phyloP scores from a whole-genome alignment of 2,888 invertebrate species.

The Perizoma affinitatum region DNA sequence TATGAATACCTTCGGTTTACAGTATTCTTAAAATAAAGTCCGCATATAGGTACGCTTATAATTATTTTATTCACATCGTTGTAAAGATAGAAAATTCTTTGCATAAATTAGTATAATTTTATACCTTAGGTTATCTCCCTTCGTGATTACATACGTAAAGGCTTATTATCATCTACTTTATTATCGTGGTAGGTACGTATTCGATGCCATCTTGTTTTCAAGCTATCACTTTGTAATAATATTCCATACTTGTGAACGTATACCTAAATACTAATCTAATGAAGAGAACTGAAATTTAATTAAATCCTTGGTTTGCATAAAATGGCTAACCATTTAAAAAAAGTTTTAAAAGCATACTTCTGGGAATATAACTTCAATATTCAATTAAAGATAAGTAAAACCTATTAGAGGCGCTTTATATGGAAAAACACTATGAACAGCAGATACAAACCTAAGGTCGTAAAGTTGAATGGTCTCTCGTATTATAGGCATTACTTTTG shows the following conservation, averaged over 20 bases:
- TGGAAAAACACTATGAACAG: conserved; percentile 30
- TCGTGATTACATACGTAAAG: conserved; percentile 32
- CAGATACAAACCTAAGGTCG: conserved; percentile 27
- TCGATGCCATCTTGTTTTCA: conserved; percentile 25
- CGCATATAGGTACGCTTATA: conserved; percentile 32
- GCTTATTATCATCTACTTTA: conserved; percentile 35
- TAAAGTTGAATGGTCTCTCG: conserved; percentile 32
- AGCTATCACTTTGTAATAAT: conserved; percentile 36
- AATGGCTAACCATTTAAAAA: conserved; percentile 15
- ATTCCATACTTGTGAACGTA: conserved; percentile 26
- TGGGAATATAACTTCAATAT: conserved; percentile 23
- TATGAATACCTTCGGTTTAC: conserved; percentile 33
- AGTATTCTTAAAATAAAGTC: conserved; percentile 37
- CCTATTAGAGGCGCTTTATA: conserved; percentile 26
- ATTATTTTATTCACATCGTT: conserved; percentile 39
- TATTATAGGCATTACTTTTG: conserved; percentile 19
- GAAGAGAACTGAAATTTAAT: conserved; percentile 33
- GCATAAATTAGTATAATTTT: conserved; percentile 42
- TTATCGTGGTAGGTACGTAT: conserved; percentile 29
- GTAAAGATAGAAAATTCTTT: conserved; percentile 40
- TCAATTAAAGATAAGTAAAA: conserved; percentile 22
- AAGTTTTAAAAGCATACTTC: conserved; percentile 13
- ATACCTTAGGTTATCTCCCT: conserved; percentile 36
- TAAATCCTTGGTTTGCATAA: conserved; percentile 18
- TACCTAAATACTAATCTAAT: conserved; percentile 25